Conservation (phyloP, 2,797 vertebrate species). For the Microhierax caerulescens region DNA sequence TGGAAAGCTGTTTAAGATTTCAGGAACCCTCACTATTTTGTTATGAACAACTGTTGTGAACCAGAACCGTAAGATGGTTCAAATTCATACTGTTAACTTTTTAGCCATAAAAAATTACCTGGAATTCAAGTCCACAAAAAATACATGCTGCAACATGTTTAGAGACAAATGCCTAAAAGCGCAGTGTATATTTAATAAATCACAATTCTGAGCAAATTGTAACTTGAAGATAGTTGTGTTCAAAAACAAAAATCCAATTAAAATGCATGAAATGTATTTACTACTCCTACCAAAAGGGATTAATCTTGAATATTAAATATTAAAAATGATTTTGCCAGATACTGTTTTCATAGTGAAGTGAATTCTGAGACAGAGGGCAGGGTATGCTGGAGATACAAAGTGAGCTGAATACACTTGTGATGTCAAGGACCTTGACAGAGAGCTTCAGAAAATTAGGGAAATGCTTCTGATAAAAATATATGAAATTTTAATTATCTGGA, state of each 20-base stretch:
- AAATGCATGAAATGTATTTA: not conserved
- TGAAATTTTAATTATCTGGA: not conserved
- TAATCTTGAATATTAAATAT: not conserved
- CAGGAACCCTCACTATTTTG: not conserved
- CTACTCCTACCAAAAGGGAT: not conserved
- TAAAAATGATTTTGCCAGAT: not conserved
- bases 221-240: not conserved
- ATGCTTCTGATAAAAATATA: not conserved
- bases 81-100: not conserved
- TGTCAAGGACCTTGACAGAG: not conserved
- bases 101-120: not conserved
- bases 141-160: not conserved
- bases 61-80: not conserved
- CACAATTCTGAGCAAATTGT: not conserved
- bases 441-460: not conserved
- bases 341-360: not conserved
- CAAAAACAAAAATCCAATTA: not conserved
- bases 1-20: not conserved
- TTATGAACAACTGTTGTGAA: not conserved
- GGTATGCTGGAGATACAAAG: not conserved
- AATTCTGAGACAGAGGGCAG: not conserved
- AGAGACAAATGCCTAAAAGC: not conserved
- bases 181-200: not conserved
- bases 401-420: not conserved
- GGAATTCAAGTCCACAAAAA: not conserved